phyloP scores from a whole-genome alignment of 2,113 vertebrate genomes.

The Ammospiza nelsoni region DNA sequence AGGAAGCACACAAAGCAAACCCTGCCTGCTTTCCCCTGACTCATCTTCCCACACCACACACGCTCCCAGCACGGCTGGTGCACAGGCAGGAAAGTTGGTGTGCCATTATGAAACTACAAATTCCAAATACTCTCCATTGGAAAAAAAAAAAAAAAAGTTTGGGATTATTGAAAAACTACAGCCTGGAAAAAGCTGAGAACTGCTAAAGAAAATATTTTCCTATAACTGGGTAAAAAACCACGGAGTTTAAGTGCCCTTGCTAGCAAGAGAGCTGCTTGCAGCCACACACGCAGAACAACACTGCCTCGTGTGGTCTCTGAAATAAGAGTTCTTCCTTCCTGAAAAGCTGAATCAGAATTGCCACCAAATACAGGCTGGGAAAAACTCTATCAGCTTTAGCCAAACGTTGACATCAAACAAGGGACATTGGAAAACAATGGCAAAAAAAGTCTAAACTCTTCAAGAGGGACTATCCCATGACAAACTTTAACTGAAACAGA shows the following conservation, averaged over 20 bases:
- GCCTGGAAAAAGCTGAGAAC: neutral
- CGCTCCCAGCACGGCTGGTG: fast-evolving
- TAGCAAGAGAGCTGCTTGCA: neutral
- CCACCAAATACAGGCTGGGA: neutral
- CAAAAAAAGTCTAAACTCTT: neutral
- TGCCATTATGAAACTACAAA: neutral
- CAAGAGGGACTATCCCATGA: neutral
- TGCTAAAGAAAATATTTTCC: neutral
- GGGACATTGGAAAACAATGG: neutral
- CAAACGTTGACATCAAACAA: neutral
- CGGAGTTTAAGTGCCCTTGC: neutral
- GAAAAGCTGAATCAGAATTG: neutral
- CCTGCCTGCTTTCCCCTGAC: neutral
- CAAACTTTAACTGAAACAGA: neutral
- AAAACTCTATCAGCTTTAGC: neutral
- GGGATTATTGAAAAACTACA: neutral
- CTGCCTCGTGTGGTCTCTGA: constrained; percentile 45
- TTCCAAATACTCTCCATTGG: neutral
- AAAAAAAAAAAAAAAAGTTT: neutral
- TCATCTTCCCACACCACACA: neutral
- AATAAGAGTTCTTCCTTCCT: neutral
- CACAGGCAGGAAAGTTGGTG: neutral
- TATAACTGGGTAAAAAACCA: neutral
- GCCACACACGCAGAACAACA: neutral
- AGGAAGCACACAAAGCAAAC: neutral